phyloP scores from a whole-genome alignment of 1,140 invertebrate species.

The honey bee (Apis mellifera) region Amel_HAv3.1 CM009932.2:2071001-2071500 shows the following conservation, averaged over 20 bases:
- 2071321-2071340: slow-evolving; percentile 72
- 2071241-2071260: slow-evolving; percentile 61
- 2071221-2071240: neutral
- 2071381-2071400: slow-evolving; percentile 63
- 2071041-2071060: neutral
- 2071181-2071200: neutral
- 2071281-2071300: slow-evolving; percentile 68
- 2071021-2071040: too few relatives aligned
- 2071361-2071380: slow-evolving; percentile 77
- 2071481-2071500: slow-evolving; percentile 68
- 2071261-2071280: slow-evolving; percentile 72
- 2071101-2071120: neutral
- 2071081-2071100: neutral
- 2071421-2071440: slow-evolving; percentile 76
- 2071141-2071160: neutral
- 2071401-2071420: slow-evolving; percentile 64
- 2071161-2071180: neutral
- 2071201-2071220: neutral
- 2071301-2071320: slow-evolving; percentile 72
- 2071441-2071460: slow-evolving; percentile 65
- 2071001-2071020: too few relatives aligned
- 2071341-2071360: slow-evolving; percentile 51
- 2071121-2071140: neutral
- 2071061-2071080: neutral
- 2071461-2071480: slow-evolving; percentile 67